A percentile compares a stretch with the other conserved stretches of the same genome.
These are phyloP conservation scores for Tetragonisca angustula DNA, from an alignment of 2,888 invertebrate genomes.

Conservation along the genomic window DNA sequence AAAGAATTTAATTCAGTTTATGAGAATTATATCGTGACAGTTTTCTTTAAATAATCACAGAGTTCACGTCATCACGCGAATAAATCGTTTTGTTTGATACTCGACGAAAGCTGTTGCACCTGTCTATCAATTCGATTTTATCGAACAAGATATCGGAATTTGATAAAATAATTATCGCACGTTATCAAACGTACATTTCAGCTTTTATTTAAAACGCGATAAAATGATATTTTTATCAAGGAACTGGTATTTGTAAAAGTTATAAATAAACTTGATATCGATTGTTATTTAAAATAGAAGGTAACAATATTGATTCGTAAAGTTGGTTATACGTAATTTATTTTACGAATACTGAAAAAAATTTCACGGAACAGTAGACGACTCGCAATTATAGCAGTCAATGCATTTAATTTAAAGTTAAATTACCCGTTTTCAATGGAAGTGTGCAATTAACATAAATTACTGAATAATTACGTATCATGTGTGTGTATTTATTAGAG, in stretches of 20 bases:
- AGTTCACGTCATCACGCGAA: not conserved
- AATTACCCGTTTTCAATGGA: not conserved
- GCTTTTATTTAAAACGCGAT: not conserved
- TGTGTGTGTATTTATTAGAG: no score
- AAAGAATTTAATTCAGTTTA: no score
- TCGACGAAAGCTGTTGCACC: not conserved
- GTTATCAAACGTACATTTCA: no score
- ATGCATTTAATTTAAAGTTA: not conserved
- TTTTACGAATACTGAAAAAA: not conserved
- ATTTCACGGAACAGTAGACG: not conserved
- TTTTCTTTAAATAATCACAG: not conserved
- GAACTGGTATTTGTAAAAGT: not conserved
- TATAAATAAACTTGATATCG: not conserved
- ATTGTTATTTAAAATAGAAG: not conserved
- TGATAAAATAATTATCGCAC: not conserved
- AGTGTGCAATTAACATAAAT: not conserved
- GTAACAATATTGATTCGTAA: not conserved
- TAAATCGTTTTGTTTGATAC: constrained; percentile 1
- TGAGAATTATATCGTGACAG: not conserved
- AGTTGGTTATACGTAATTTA: not conserved
- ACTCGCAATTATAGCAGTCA: not conserved
- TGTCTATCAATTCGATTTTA: not conserved
- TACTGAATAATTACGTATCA: no score
- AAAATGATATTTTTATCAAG: not conserved
- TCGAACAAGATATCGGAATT: not conserved